Base-by-base conservation (phyloP, 2,113 vertebrate species). In the Saimiri boliviensis region DNA sequence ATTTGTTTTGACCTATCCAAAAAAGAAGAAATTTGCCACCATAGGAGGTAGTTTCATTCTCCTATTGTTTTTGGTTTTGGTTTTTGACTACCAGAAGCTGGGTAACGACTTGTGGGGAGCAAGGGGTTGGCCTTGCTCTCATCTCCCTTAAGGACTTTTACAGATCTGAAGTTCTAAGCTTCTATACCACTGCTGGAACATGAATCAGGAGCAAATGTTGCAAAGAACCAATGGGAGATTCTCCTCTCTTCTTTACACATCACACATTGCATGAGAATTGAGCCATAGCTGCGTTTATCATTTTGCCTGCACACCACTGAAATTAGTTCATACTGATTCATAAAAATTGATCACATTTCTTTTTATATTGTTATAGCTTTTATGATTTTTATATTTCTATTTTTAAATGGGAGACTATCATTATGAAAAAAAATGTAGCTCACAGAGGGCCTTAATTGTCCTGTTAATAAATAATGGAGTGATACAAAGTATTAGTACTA, bases 321-420 rank as follows among this genome's bases (percentile, higher is more conserved):
- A 87, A 85, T 66, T 2, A 71, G 32, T 84, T 94, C 76, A 63
- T 25, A 66, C 2, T 49, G 63, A 95, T 66, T 96, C 73, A 40
- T 42, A 42, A 79, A 80, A 94, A 96, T 3, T 82, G 66, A 92
- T 93, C 21, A 13, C 68, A 56, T 80, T 70, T 77, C 42, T 85
- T 94, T 92, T 89, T 58, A 40, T 63, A 68, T 68, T 79, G 95
- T 74, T 70, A 89, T 60, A 74, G 58, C 14, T 82, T 95, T 96
- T 95, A 73, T 30, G 17, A 76, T 71, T 94, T 86, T 97, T 86
- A 92, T n/a, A 79, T 66, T 92, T 92, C n/a, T 71, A 35, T 10
- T 92, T 96, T 95, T 86, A 94, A 82, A 79, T 63, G 40, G 23
- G 40, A 96, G 45, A 89, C 82, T 73, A 77, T 90, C 23, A 52